Percentiles rank a stretch among this genome's conserved stretches.
phyloP scores from a whole-genome alignment of 2,113 vertebrate species.

The Nerophis lumbriciformis region DNA sequence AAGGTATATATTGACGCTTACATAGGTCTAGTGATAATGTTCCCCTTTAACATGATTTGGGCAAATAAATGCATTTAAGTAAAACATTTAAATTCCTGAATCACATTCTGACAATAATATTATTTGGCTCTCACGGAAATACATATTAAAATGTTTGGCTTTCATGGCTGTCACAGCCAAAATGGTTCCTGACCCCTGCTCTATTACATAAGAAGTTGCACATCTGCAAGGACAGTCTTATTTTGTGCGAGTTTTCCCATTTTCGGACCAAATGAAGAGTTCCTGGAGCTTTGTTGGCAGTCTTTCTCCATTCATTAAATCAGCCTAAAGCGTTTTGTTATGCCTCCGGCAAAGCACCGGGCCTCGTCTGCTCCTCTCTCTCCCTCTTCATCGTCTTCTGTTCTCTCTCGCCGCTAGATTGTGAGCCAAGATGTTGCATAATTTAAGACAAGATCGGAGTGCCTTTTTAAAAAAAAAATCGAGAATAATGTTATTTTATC shows the following conservation, averaged over 20 bases:
- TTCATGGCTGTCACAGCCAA: no score
- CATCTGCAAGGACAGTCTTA: constrained; percentile 47
- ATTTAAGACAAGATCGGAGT: constrained; percentile 31
- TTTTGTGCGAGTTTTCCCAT: constrained; percentile 45
- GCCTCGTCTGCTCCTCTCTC: constrained; percentile 33
- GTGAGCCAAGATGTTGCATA: constrained; percentile 31
- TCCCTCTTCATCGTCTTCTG: constrained; percentile 29
- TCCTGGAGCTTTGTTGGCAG: constrained; percentile 46
- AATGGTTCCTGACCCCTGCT: no score
- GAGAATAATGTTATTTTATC: constrained; percentile 22
- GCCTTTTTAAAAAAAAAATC: constrained; percentile 16
- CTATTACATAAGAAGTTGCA: no score
- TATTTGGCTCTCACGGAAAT: no score
- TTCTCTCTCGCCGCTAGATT: constrained; percentile 41
- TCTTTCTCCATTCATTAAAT: constrained; percentile 55
- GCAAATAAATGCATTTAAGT: no score
- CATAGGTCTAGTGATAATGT: no score
- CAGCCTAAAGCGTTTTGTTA: constrained; percentile 56
- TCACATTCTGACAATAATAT: no score
- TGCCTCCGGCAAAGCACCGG: constrained; percentile 40
- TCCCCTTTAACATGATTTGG: no score
- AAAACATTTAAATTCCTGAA: no score
- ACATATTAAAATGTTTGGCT: no score
- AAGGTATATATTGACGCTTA: no score
- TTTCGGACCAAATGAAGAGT: constrained; percentile 54